Percentiles rank a stretch among this genome's conserved stretches.
Conservation (phyloP, 2,888 invertebrate species). For the Drosophila recens region DNA sequence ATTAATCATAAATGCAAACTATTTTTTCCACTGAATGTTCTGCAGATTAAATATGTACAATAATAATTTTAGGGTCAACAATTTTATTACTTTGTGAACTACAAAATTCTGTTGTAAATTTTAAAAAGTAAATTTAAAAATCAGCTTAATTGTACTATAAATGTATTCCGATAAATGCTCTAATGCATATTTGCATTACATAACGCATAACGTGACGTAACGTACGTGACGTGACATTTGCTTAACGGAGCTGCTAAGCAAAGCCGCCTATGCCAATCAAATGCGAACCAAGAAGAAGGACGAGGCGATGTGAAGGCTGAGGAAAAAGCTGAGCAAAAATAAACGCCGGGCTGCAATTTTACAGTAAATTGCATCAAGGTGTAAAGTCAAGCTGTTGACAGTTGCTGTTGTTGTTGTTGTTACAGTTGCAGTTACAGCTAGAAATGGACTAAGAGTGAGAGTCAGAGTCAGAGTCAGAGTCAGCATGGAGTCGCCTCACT, state of each 20-base stretch:
- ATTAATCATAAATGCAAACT: too few relatives aligned
- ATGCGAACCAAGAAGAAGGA: background rate
- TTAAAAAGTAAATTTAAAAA: slow-evolving; percentile 1
- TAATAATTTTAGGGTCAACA: background rate
- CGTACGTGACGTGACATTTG: slow-evolving; percentile 39
- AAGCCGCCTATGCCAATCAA: slow-evolving; percentile 55
- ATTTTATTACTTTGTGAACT: background rate
- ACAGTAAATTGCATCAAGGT: slow-evolving; percentile 76
- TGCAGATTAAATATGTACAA: background rate
- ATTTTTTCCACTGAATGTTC: too few relatives aligned
- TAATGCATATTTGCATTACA: slow-evolving; percentile 37
- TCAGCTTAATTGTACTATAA: slow-evolving; percentile 10
- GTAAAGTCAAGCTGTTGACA: slow-evolving; percentile 69
- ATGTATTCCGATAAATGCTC: slow-evolving; percentile 10
- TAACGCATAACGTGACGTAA: slow-evolving; percentile 42
- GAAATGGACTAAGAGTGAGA: slow-evolving; percentile 3
- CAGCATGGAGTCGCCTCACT: slow-evolving; percentile 32
- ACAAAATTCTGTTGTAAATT: background rate
- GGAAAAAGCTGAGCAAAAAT: slow-evolving; percentile 38
- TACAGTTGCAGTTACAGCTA: slow-evolving; percentile 16
- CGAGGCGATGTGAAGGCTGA: slow-evolving; percentile 14
- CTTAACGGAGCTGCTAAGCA: slow-evolving; percentile 29
- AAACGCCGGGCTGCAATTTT: slow-evolving; percentile 66
- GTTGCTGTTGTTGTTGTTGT: slow-evolving; percentile 14
- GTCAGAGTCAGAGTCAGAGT: slow-evolving; percentile 6